A percentile compares a stretch with the other conserved stretches of the same genome.
Conservation (phyloP, 2,113 vertebrate species). For the Chelonoidis abingdonii region DNA sequence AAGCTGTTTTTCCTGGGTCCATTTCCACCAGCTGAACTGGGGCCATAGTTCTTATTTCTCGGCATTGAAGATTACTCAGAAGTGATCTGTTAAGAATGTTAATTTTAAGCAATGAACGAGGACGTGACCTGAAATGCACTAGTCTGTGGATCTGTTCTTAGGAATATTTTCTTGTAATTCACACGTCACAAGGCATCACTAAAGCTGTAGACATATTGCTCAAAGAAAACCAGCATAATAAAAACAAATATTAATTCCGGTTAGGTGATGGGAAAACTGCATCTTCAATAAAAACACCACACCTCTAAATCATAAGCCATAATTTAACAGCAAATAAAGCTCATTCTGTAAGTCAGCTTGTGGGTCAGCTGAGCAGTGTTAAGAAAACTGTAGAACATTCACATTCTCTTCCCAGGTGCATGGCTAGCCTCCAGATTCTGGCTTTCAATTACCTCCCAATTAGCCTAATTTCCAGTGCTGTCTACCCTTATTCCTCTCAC, state of each 20-base stretch:
- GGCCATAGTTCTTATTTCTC: background rate
- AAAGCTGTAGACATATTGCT: conserved; percentile 26
- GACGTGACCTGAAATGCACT: rapidly evolving
- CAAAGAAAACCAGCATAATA: background rate
- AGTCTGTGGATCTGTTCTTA: background rate
- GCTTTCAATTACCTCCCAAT: rapidly evolving
- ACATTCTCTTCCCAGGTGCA: background rate
- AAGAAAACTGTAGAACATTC: background rate
- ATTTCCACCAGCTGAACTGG: background rate
- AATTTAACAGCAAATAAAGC: background rate
- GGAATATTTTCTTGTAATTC: background rate
- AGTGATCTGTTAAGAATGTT: background rate
- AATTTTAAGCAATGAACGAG: background rate
- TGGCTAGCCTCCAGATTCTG: rapidly evolving
- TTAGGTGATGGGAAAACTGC: background rate
- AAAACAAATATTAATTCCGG: background rate
- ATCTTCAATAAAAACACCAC: conserved; percentile 9
- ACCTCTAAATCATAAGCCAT: background rate
- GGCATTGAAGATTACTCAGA: rapidly evolving
- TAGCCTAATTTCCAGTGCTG: background rate
- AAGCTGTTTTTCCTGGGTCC: background rate
- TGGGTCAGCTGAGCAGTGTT: background rate
- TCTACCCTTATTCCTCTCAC: background rate
- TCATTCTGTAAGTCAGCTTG: background rate
- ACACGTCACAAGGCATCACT: conserved; percentile 67